These are phyloP conservation scores for Eledona agricola DNA, from an alignment of 2,888 invertebrate genomes.

Conservation along the genomic window DNA sequence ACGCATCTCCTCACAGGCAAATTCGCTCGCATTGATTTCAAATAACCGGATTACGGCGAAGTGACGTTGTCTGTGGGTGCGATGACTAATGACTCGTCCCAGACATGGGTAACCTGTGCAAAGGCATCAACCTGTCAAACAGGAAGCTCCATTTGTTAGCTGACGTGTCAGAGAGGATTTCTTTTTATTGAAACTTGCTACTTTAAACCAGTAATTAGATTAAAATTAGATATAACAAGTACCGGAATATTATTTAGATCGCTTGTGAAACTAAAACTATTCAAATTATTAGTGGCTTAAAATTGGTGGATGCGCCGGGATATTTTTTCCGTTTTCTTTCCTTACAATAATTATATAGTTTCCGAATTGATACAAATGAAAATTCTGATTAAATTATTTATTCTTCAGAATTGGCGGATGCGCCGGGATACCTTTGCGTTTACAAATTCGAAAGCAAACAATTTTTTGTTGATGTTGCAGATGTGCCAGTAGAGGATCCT, in stretches of 20 bases:
- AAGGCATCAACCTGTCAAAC: slow-evolving; percentile 48
- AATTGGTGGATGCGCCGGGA: too few relatives aligned
- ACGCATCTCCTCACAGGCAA: neutral
- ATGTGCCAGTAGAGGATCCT: slow-evolving; percentile 73
- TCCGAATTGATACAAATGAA: too few relatives aligned
- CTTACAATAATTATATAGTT: too few relatives aligned
- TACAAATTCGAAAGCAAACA: slow-evolving; percentile 8
- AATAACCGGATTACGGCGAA: slow-evolving; percentile 55
- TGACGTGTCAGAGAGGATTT: slow-evolving; percentile 24
- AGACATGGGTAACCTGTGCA: slow-evolving; percentile 51
- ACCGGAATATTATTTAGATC: too few relatives aligned
- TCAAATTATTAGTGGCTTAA: too few relatives aligned
- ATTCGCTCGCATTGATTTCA: slow-evolving; percentile 56
- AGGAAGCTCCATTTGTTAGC: slow-evolving; percentile 43
- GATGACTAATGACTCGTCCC: slow-evolving; percentile 43
- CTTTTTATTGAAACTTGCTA: too few relatives aligned
- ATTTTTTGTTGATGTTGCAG: slow-evolving; percentile 65
- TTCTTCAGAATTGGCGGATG: too few relatives aligned
- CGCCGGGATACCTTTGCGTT: slow-evolving; percentile 14
- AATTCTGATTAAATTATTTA: too few relatives aligned
- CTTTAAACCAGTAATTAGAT: too few relatives aligned
- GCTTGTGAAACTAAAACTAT: too few relatives aligned
- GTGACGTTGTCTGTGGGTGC: slow-evolving; percentile 31
- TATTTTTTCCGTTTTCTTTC: too few relatives aligned
- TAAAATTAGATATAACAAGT: too few relatives aligned